Evolutionary conservation across 2,797 vertebrate species (phyloP), one percentile per base, ranked within the genome.

Genomic region (Heteromormyrus szaboi): DNA sequence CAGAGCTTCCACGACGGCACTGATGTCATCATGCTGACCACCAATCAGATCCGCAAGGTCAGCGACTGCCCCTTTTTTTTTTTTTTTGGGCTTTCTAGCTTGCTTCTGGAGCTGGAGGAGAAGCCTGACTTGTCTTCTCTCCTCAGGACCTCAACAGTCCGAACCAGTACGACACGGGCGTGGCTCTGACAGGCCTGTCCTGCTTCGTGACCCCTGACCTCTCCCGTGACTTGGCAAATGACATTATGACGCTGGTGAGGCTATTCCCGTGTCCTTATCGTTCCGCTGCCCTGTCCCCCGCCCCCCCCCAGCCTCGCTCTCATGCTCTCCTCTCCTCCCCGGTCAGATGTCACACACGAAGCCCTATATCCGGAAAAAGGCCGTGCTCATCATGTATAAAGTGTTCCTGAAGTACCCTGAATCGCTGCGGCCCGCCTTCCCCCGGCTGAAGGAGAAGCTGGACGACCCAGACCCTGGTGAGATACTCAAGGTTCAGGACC

Each of bases 181-280:
- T 99, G 90, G 98, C 98, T 48, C 97, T 99, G 93, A 99, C 99
- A n/a, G 99, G 98, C 90, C 96, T 99, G 90, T 99, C 99, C 93
- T 99, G 99, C 95, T 99, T 99, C 93, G 98, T 99, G 92, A 99
- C 99, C 93, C 97, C 98, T 91, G 99, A 99, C 95, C 96, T 99
- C 90, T 98, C 98, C 92, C 97, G 99, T 89, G 99, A 99, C 93
- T 95, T 99, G 93, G 99, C 99, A 91, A 99, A 99, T 88, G 99
- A 99, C 96, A 99, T 99, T 93, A 99, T 99, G 99, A 99, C 98
- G 0, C 92, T 99, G 97, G 99, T 99, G 94, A 97, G 97, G 94
- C 41, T 19, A 2, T 2, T 41, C 33, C 14, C 14, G 3, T 11
- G 22, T 53, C 65, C 62, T 68, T 68, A 12, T 14, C 9, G 1